Evolutionary conservation across 2,888 invertebrate genomes (phyloP), one percentile per base, ranked within the genome.

Genomic region (Pachydiplax longipennis): DNA sequence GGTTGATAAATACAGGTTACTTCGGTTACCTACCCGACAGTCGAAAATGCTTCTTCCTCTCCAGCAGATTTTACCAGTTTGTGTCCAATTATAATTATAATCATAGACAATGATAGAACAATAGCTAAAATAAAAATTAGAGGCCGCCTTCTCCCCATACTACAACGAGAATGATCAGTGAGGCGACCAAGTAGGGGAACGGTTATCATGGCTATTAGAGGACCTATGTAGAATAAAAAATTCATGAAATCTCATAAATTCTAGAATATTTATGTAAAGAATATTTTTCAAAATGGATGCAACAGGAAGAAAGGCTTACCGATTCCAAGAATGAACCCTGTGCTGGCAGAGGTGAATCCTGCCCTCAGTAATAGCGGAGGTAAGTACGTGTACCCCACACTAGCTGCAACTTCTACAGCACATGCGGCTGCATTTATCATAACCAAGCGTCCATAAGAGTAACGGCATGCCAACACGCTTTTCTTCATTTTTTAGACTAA

Each of bases 331-430:
- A 94, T 93, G 81, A 94, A 93, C 90, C 94, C 94, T 94, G 94
- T 94, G 90, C 93, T 92, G 90, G 93, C 93, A 91, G 94, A 94
- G 12, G 93, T 92, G 91, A 94, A 93, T 15, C 94, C 94, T 22
- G 93, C 93, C 92, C 94, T 94, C 65, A 94, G 93, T 65, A 95
- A 92, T 92, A 94, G 93, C 4, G 94, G 94, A 4, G 94, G 94
- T 91, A 94, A 94, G 92, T 94, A 94, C 18, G 94, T 94, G 92
- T 94, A 94, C 48, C 94, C 94, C 37, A 94, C 94, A 92, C 94
- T 94, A 48, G 94, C 94, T 91, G 94, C 94, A 81, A 95, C 93
- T 92, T 94, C 94, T 65, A 94, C 93, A 8, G 94, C 94, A 92
- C 94, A 94, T 4, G 94, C 94, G 25, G 94, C 93, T 61, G 94